Base-by-base conservation (phyloP, 2,888 invertebrate genomes). In the Abrostola tripartita region DNA sequence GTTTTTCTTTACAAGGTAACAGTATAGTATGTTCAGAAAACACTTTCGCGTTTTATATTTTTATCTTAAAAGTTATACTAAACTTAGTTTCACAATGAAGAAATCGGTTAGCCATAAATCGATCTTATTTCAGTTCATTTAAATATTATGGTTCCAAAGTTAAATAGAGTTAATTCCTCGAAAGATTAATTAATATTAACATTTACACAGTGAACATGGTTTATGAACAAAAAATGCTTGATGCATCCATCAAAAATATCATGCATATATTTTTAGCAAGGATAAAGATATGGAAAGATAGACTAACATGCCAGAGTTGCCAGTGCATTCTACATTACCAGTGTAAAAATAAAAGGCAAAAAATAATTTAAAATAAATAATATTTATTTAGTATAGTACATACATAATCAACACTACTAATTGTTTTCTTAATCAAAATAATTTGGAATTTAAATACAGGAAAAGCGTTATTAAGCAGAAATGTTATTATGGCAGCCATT, bases 391-490 rank as follows among this genome's bases (percentile, higher is more conserved):
- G 61, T 55, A 69, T 65, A 61, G 50, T 60, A 64, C 65, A 77
- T 70, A 75, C 71, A 79, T 71, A 69, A 70, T 66, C 62, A 65
- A 56, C 14, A 61, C 50, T 61, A 65, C 66, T 53, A 63, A 62
- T 35, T 68, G 61, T 64, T 55, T 53, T 47, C 51, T 54, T 11
- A 56, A 51, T 38, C 42, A 37, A 12, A n/a, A 44, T 36, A 7
- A 42, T 51, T 67, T n/a, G 40, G 12, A 56, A 51, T 58, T 61
- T 53, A 65, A 68, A 60, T 70, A 76, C 10, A 61, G 56, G 61
- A 69, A 66, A 78, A 90, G 92, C 91, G 86, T 91, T 90, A 88
- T 76, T 69, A 91, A 92, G 90, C 90, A 84, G 91, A 78, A 75
- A 71, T 79, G 85, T 90, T 88, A 89, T 83, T 85, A 79, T 82